A percentile compares a stretch with the other conserved stretches of the same genome.
Conservation (phyloP, 2,888 invertebrate genomes). For the Heliconius ethilla region DNA sequence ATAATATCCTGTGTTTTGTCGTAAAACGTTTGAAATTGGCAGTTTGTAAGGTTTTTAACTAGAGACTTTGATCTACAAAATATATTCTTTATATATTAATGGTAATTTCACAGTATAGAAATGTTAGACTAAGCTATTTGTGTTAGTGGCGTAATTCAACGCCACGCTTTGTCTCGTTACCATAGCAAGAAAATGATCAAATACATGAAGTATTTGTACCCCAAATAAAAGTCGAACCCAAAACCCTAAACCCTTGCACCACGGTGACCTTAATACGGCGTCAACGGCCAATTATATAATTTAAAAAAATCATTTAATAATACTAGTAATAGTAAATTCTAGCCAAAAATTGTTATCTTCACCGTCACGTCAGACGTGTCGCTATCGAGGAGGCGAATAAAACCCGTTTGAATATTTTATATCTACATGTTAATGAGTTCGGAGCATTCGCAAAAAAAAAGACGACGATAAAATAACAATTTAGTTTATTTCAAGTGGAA, state of each 20-base stretch:
- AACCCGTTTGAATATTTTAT: constrained; percentile 29
- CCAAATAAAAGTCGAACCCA: no score
- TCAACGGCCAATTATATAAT: no score
- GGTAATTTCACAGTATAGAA: no score
- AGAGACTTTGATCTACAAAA: not conserved
- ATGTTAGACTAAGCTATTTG: no score
- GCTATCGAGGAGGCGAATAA: not conserved
- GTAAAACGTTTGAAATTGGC: not conserved
- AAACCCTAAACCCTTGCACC: no score
- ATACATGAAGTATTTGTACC: no score
- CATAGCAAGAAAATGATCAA: not conserved
- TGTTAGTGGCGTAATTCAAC: not conserved
- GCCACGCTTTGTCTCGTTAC: not conserved
- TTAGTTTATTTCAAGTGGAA: constrained; percentile 32
- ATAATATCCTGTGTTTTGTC: constrained; percentile 24
- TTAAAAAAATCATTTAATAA: not conserved
- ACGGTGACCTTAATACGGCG: no score
- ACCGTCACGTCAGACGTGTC: not conserved
- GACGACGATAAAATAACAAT: constrained; percentile 29
- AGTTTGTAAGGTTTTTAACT: not conserved
- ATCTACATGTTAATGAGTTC: constrained; percentile 30
- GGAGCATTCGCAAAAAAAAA: constrained; percentile 25
- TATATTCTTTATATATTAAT: not conserved
- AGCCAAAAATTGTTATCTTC: not conserved
- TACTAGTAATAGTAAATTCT: not conserved